These are phyloP conservation scores for Synergus laeviventris DNA, from an alignment of 2,888 invertebrate genomes.

Conservation along the genomic window DNA sequence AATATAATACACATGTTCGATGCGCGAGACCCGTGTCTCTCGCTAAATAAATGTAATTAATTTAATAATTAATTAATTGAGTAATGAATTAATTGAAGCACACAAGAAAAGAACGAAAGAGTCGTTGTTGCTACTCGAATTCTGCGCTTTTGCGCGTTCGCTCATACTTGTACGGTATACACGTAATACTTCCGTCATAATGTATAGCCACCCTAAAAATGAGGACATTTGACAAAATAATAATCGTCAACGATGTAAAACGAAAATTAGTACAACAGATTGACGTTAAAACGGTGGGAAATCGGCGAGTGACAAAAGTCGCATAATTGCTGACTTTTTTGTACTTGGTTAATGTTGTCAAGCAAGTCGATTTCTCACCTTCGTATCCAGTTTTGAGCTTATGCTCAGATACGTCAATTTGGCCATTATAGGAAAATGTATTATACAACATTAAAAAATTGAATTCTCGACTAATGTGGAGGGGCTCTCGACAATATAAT, in stretches of 20 bases:
- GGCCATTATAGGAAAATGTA: slow-evolving; percentile 35
- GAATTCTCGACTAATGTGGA: not conserved
- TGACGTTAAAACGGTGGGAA: not conserved
- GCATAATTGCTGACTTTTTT: not conserved
- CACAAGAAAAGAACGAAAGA: slow-evolving; percentile 3
- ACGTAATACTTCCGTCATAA: slow-evolving; percentile 11
- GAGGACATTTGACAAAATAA: not conserved
- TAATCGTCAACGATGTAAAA: not conserved
- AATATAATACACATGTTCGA: slow-evolving; percentile 38
- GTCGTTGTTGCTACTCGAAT: slow-evolving; percentile 3
- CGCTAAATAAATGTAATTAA: slow-evolving; percentile 27
- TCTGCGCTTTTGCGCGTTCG: slow-evolving; percentile 26
- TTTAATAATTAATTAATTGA: slow-evolving; percentile 9
- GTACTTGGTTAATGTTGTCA: not conserved
- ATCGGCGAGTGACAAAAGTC: not conserved
- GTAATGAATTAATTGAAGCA: slow-evolving; percentile 3
- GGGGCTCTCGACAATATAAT: not conserved
- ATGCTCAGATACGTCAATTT: slow-evolving; percentile 5
- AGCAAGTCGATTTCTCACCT: slow-evolving; percentile 2
- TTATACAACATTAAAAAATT: slow-evolving; percentile 27
- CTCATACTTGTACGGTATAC: slow-evolving; percentile 23
- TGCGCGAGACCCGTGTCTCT: slow-evolving; percentile 15
- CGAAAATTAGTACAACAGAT: slow-evolving; percentile 20
- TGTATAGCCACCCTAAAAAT: not conserved
- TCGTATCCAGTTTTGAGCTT: slow-evolving; percentile 9